A percentile compares a stretch with the other conserved stretches of the same genome.
Evolutionary conservation across 1,140 invertebrate genomes (phyloP).

Genomic region (Solenopsis invicta): DNA sequence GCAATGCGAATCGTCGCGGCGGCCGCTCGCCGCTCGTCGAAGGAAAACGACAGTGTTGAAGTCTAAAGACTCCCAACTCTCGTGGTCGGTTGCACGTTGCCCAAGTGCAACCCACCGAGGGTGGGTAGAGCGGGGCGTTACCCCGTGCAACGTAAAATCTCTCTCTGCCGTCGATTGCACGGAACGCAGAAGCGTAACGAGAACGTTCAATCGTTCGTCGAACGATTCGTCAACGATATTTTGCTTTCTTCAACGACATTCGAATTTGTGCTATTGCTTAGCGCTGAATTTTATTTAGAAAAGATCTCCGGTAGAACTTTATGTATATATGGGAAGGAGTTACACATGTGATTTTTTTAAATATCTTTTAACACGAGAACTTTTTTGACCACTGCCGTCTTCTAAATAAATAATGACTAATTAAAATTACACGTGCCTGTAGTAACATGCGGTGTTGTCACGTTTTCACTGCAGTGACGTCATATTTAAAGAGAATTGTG

Average conservation of each 20-base stretch:
- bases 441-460: too few relatives aligned
- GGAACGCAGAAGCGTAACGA: slow-evolving; percentile 4
- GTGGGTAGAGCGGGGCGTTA: slow-evolving; percentile 10
- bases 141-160: background rate
- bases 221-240: background rate
- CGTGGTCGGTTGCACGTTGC: background rate
- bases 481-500: too few relatives aligned
- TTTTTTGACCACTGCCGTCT: too few relatives aligned
- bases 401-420: too few relatives aligned
- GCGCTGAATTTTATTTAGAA: background rate
- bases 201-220: background rate
- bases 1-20: slow-evolving; percentile 37
- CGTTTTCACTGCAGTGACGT: too few relatives aligned
- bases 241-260: background rate
- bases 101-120: slow-evolving; percentile 12
- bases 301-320: background rate
- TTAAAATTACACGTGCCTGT: too few relatives aligned
- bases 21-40: slow-evolving; percentile 9
- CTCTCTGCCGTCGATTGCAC: background rate
- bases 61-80: slow-evolving; percentile 1
- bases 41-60: slow-evolving; percentile 16
- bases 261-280: background rate
- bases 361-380: too few relatives aligned
- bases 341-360: too few relatives aligned
- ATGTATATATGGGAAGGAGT: too few relatives aligned